Base-by-base conservation (phyloP, 1,140 invertebrate species). In the Neodiprion lecontei region DNA sequence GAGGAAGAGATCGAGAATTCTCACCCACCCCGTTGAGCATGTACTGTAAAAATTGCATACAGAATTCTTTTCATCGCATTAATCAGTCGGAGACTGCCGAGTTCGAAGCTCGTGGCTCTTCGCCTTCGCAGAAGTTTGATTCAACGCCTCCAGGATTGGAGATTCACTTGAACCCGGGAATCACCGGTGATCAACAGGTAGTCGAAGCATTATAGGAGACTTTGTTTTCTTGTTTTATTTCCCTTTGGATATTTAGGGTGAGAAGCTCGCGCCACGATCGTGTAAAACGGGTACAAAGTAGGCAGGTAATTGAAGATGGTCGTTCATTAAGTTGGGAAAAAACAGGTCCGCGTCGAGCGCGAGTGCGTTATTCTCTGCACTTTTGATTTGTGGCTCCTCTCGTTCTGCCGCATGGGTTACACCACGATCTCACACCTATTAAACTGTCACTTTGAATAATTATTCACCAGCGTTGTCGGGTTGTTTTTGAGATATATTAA, bases 351-450 rank as follows among this genome's bases (percentile, higher is more conserved):
- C 28, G 28, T 40, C n/a, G n/a, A 61, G 53, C 53, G 11, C 11
- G 53, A 61, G 53, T 61, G n/a, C n/a, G n/a, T n/a, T 61, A 12
- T 61, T 61, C 53, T 61, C 53, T 61, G 53, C 53, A 61, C 53
- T 61, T 61, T 61, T 61, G 53, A 61, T 61, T 61, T 61, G 53
- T 61, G n/a, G 53, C 53, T 61, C 53, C 53, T 61, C 53, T 12
- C 53, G 53, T 61, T 61, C 11, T 61, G n/a, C 53, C 11, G 53
- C 53, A 61, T 61, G 53, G 53, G 11, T 61, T 40, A 40, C 28
- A 61, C 53, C 53, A 61, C 53, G 53, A 61, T 61, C 53, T 61
- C 53, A 61, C 53, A 61, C 53, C 53, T 61, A 61, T 61, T 61
- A 61, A 61, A 61, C 53, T 61, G 53, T 61, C 53, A 61, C 53